phyloP scores from a whole-genome alignment of 2,888 invertebrate genomes.

The Bombyx huttoni region DNA sequence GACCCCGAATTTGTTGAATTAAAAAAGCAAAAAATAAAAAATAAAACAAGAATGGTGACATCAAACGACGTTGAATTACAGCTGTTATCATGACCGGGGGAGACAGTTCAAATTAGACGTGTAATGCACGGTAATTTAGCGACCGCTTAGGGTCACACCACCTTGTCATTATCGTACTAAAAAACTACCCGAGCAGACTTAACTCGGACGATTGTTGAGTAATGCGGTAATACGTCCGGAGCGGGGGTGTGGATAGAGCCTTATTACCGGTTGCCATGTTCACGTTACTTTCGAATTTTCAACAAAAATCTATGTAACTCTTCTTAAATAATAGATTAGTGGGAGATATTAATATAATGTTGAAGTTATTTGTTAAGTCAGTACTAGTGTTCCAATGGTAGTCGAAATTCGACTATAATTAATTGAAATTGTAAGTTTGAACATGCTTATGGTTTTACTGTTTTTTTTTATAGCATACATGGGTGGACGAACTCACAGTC shows the following conservation, averaged over 20 bases:
- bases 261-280: slow-evolving; percentile 3
- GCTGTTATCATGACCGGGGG: slow-evolving; percentile 1
- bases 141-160: slow-evolving; percentile 29
- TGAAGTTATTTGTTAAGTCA: no score
- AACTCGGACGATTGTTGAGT: slow-evolving; percentile 13
- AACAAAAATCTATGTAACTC: slow-evolving; percentile 3
- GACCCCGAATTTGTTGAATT: no score
- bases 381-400: no score
- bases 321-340: neutral
- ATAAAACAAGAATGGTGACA: neutral
- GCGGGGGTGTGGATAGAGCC: slow-evolving; percentile 10
- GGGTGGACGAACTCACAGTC: no score
- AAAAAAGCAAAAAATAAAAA: neutral
- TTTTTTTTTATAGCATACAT: no score
- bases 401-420: no score
- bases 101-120: slow-evolving; percentile 6
- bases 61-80: slow-evolving; percentile 3
- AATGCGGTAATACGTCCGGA: slow-evolving; percentile 26
- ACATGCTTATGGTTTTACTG: no score
- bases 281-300: slow-evolving; percentile 4
- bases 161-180: slow-evolving; percentile 38
- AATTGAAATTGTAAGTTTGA: no score
- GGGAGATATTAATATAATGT: no score
- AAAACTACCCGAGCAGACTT: slow-evolving; percentile 12
- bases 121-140: slow-evolving; percentile 35